These are phyloP conservation scores for Ptyas mucosa DNA, from an alignment of 2,113 vertebrate genomes.

Conservation along the genomic window DNA sequence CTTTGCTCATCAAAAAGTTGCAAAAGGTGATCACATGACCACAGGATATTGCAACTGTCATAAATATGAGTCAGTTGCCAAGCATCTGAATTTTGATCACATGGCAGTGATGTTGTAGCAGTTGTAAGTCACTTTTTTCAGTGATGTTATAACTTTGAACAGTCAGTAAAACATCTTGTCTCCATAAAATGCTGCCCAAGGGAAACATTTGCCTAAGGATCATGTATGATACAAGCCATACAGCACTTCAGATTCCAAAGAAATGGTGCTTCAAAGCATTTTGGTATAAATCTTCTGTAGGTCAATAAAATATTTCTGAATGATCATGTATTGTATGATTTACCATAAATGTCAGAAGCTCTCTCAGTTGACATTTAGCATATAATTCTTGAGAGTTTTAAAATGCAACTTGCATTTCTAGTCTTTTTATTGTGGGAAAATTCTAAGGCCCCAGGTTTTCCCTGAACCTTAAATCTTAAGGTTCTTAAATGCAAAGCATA, in stretches of 20 bases:
- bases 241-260: background rate
- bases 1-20: background rate
- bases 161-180: background rate
- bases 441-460: background rate
- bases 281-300: background rate
- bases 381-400: background rate
- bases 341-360: background rate
- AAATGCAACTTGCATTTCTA: background rate
- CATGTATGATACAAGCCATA: background rate
- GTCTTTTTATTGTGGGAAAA: background rate
- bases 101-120: too few relatives aligned
- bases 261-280: background rate
- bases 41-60: too few relatives aligned
- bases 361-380: background rate
- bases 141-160: too few relatives aligned
- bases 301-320: background rate
- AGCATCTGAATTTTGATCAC: too few relatives aligned
- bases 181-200: background rate
- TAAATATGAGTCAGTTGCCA: too few relatives aligned
- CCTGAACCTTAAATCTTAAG: background rate
- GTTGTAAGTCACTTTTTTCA: too few relatives aligned
- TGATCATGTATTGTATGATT: background rate
- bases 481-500: background rate
- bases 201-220: background rate
- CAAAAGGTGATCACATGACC: background rate